Percentiles rank a stretch among this genome's conserved stretches.
These are phyloP conservation scores for Salmo trutta DNA, from an alignment of 2,797 vertebrate species.

Conservation along the genomic window DNA sequence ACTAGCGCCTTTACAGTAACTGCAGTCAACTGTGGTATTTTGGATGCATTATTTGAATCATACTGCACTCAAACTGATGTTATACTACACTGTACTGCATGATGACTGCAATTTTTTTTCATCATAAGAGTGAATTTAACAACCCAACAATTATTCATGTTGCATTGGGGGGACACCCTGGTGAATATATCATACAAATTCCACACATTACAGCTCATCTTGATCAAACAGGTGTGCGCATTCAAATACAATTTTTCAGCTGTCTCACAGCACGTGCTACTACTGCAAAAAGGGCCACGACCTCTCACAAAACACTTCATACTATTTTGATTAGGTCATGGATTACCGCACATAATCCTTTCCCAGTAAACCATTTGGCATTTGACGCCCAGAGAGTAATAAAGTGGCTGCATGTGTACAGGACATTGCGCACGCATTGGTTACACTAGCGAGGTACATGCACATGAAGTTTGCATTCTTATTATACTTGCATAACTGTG, in stretches of 20 bases:
- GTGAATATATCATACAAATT: no score
- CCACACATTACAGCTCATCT: no score
- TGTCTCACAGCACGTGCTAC: not conserved
- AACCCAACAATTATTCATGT: no score
- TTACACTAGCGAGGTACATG: not conserved
- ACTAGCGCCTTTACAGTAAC: no score
- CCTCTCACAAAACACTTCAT: not conserved
- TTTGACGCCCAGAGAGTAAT: not conserved
- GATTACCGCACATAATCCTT: not conserved
- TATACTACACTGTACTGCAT: no score
- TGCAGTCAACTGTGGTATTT: no score
- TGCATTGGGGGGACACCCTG: no score
- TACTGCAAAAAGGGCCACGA: not conserved
- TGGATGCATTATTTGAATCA: no score
- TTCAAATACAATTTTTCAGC: not conserved
- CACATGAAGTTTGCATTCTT: slow-evolving; percentile 58
- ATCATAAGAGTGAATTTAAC: no score
- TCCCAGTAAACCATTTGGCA: not conserved
- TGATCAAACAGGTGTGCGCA: not conserved
- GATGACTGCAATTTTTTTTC: no score
- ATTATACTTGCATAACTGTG: slow-evolving; percentile 61
- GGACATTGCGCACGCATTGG: not conserved
- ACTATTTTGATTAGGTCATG: not conserved
- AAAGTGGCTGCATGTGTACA: not conserved
- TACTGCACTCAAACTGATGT: no score